Conservation (phyloP, 1,140 invertebrate genomes). For the Paracyclopina nana region DNA sequence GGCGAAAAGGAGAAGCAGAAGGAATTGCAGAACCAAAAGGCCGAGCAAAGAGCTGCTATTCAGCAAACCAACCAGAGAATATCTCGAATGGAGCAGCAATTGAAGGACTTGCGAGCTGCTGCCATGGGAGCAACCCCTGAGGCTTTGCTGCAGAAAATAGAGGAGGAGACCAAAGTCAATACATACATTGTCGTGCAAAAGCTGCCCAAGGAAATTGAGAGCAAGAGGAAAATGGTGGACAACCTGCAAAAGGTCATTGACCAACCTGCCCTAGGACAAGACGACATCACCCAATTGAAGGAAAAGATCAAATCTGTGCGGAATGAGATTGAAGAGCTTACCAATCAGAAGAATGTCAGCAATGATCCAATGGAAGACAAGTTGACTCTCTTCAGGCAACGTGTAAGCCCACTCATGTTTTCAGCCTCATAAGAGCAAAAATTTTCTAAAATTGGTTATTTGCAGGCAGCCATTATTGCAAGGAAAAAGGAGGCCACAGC, state of each 20-base stretch:
- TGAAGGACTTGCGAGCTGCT: slow-evolving; percentile 34
- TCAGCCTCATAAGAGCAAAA: too few relatives aligned
- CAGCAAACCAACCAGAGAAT: slow-evolving; percentile 34
- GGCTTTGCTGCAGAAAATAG: slow-evolving; percentile 40
- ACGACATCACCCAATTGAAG: slow-evolving; percentile 41
- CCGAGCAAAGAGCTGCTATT: slow-evolving; percentile 33
- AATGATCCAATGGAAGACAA: slow-evolving; percentile 42
- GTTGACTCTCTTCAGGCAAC: slow-evolving; percentile 57
- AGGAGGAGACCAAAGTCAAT: slow-evolving; percentile 54
- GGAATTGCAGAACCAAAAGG: slow-evolving; percentile 40
- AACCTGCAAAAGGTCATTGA: slow-evolving; percentile 44
- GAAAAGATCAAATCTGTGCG: slow-evolving; percentile 34
- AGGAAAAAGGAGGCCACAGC: slow-evolving; percentile 52
- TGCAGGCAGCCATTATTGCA: slow-evolving; percentile 52
- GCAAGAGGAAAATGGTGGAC: slow-evolving; percentile 39
- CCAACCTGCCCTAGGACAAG: slow-evolving; percentile 42
- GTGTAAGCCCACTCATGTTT: too few relatives aligned
- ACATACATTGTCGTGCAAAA: slow-evolving; percentile 54
- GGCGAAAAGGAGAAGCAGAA: slow-evolving; percentile 42
- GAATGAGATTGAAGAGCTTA: slow-evolving; percentile 30
- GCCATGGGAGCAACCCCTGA: slow-evolving; percentile 35
- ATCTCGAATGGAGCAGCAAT: slow-evolving; percentile 32
- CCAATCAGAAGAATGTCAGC: slow-evolving; percentile 30
- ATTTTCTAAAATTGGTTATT: too few relatives aligned
- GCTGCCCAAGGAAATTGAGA: slow-evolving; percentile 45